Evolutionary conservation across 1,140 invertebrate species (phyloP), one percentile per base, ranked within the genome.

Genomic region (Drosophila ficusphila): DNA sequence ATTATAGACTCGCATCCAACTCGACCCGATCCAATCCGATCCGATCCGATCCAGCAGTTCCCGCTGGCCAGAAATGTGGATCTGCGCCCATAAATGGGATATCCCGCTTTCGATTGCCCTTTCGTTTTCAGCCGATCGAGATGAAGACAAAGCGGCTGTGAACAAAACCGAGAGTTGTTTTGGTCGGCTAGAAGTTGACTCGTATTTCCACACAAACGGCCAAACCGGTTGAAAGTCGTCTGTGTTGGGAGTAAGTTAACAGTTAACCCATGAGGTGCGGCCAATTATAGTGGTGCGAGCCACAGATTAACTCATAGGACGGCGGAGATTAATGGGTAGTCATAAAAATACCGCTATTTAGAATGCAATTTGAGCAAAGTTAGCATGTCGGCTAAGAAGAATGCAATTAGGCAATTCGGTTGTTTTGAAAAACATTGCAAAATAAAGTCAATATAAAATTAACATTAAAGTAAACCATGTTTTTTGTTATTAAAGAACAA

Each of bases 111-210:
- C 76, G 54, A 64, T 86, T 89, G 78, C 82, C 82, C 82, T 88
- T 88, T 88, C 82, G 61, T 44, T 88, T 88, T 82, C 83, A 52
- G 64, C 67, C 42, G 23, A 79, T 41, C 56, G 51, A 76, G 49
- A 56, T 54, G 44, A 27, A 33, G 44, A 36, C 19, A 14, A 51
- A 56, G 27, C 27, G 18, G 44, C 12, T 52, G 27, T 41, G 36
- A 44, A 54, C 29, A 79, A 79, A 81, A 83, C 19, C 44, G 78
- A 88, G 83, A 89, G 82, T 88, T 71, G 82, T 88, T 89, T 82
- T 62, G 70, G 44, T 74, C 47, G 54, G 41, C 69, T 85, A 85
- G 72, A 85, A 85, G 79, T 54, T 51, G 76, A 51, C 60, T 65
- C 19, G 62, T 31, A 51, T 67, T 67, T 52, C 49, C 49, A 39